Percentiles rank a stretch among this genome's conserved stretches.
phyloP scores from a whole-genome alignment of 2,888 invertebrate species.

The Geophilus truncorum region DNA sequence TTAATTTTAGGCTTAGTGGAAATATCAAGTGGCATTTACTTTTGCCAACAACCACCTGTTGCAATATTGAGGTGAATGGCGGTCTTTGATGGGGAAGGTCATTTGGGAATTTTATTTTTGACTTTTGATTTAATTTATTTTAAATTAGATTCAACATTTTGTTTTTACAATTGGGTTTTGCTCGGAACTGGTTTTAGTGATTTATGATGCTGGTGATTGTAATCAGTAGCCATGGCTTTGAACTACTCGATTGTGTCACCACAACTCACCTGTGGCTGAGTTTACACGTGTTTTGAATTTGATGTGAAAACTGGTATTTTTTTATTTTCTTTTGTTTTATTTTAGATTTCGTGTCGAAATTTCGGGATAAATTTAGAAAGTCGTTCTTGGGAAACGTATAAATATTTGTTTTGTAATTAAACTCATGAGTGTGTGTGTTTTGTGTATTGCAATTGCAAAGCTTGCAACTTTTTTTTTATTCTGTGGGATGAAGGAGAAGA shows the following conservation, averaged over 20 bases:
- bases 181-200: background rate
- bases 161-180: background rate
- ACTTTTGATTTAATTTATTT: no score
- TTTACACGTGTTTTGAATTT: background rate
- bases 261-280: background rate
- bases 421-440: background rate
- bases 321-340: background rate
- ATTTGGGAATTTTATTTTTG: no score
- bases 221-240: background rate
- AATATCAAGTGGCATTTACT: no score
- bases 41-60: conserved; percentile 34
- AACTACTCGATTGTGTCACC: background rate
- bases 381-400: background rate
- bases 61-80: conserved; percentile 45
- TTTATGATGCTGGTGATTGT: background rate
- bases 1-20: no score
- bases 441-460: background rate
- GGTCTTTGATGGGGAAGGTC: no score
- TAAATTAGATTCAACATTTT: no score
- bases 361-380: background rate
- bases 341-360: background rate
- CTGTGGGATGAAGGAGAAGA: no score
- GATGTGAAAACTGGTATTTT: background rate
- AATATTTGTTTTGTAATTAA: background rate
- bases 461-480: background rate